Evolutionary conservation across 2,888 invertebrate genomes (phyloP), one percentile per base, ranked within the genome.

Genomic region (Lasioglossum malachurum): DNA sequence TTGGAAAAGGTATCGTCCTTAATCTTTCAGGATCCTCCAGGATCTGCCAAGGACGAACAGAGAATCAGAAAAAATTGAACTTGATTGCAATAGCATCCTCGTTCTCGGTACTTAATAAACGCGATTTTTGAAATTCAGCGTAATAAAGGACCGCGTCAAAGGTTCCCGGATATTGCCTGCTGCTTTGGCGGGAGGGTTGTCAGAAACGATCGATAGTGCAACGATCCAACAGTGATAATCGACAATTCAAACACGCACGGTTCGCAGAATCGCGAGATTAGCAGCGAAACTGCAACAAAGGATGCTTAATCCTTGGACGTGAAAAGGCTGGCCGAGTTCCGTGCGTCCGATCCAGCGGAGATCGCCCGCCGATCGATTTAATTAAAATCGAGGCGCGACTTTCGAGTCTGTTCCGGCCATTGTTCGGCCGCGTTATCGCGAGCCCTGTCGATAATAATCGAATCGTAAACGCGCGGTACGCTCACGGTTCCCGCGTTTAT

Each of bases 371-470:
- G 64, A 67, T 67, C 64, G 80, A 69, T 78, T 84, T 78, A 74
- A 84, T 84, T 84, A 84, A 84, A 77, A 84, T 74, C 77, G 73
- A 46, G 10, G n/a, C 53, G 44, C 64, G 23, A 16, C 14, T 35
- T 4, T 8, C 46, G 82, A 12, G n/a, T 75, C 23, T 19, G 49
- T 64, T 23, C 16, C 0, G 23, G 10, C 0, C 31, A 49, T 75
- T 64, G 71, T 75, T 57, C 75, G 19, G 19, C 23, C 31, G 19
- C 16, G 67, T 35, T 60, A n/a, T 27, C 16, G 19, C 16, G 35
- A 0, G 1, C 23, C 53, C 53, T 77, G 73, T 83, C 83, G 31
- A 23, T 76, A 35, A 23, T 83, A 83, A 83, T 83, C 71, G 49
- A 53, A 83, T 83, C 83, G 64, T 49, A 57, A 76, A 83, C 35